Percentiles rank a stretch among this genome's conserved stretches.
phyloP scores from a whole-genome alignment of 2,888 invertebrate genomes.

The Agonopterix arenella region DNA sequence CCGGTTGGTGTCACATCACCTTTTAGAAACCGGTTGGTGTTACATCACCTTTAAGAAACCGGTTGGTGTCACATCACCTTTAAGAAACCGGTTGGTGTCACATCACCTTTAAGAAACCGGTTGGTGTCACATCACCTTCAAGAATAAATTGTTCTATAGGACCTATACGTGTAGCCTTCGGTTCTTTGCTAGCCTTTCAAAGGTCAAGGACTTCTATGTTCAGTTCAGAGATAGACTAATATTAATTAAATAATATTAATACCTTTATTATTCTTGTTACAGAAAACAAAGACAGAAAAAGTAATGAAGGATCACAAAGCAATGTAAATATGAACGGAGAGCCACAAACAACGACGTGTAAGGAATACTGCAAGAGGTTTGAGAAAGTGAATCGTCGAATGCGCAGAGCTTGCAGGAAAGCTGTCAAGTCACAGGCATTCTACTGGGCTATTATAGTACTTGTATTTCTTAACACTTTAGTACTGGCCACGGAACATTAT shows the following conservation, averaged over 20 bases:
- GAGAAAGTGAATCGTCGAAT: conserved; percentile 87
- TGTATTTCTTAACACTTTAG: conserved; percentile 97
- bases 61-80: too few relatives aligned
- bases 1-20: too few relatives aligned
- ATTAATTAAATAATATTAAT: neutral
- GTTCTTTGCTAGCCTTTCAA: too few relatives aligned
- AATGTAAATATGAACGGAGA: conserved; percentile 48
- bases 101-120: too few relatives aligned
- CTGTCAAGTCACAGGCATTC: conserved; percentile 97
- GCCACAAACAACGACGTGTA: conserved; percentile 77
- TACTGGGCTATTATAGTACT: conserved; percentile 99
- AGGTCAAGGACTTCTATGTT: too few relatives aligned
- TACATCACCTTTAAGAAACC: too few relatives aligned
- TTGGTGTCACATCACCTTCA: too few relatives aligned
- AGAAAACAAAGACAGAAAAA: conserved; percentile 59
- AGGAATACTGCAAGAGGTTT: conserved; percentile 55
- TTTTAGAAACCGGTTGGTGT: too few relatives aligned
- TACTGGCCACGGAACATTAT: conserved; percentile 98
- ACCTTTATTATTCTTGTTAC: conserved; percentile 15
- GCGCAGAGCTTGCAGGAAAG: conserved; percentile 93
- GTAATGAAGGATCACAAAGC: conserved; percentile 56
- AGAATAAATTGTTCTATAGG: too few relatives aligned
- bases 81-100: too few relatives aligned
- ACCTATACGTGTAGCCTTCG: too few relatives aligned
- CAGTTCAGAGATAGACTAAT: too few relatives aligned